Evolutionary conservation across 1,140 invertebrate genomes (phyloP).

Genomic region (Drosophila funebris): DNA sequence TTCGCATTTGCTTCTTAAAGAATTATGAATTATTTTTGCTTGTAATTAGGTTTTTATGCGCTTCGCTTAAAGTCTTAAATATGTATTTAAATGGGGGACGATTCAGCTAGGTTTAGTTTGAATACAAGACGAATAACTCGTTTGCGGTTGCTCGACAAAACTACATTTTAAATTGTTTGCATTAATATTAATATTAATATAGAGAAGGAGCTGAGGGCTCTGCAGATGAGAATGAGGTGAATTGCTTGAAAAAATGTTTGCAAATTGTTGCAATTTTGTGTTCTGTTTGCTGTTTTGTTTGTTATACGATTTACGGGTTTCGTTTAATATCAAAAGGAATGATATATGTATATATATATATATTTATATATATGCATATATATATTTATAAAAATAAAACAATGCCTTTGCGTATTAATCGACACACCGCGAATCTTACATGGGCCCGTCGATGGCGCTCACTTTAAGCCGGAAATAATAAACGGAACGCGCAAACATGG

Average conservation of each 20-base stretch:
- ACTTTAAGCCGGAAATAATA: constrained; percentile 96
- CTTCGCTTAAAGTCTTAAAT: constrained; percentile 62
- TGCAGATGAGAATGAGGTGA: constrained; percentile 17
- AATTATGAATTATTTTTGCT: constrained; percentile 27
- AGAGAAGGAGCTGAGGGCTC: constrained; percentile 20
- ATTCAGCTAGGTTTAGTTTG: constrained; percentile 61
- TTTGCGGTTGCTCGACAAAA: constrained; percentile 38
- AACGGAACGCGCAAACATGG: constrained; percentile 90
- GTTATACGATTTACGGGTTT: constrained; percentile 49
- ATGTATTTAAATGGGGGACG: constrained; percentile 56
- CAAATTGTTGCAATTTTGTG: constrained; percentile 23
- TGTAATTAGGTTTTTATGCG: constrained; percentile 45
- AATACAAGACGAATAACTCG: constrained; percentile 43
- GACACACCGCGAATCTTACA: constrained; percentile 85
- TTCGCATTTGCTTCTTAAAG: constrained; percentile 33
- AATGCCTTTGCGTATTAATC: constrained; percentile 65
- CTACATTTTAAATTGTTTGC: constrained; percentile 18
- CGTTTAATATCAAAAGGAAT: constrained; percentile 83
- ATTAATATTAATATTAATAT: not conserved
- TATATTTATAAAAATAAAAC: constrained; percentile 76
- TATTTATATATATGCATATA: constrained; percentile 61
- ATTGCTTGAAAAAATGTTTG: constrained; percentile 18
- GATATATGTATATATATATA: constrained; percentile 78
- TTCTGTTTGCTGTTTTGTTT: constrained; percentile 45
- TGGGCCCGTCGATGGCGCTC: constrained; percentile 92